Conservation (phyloP, 2,113 vertebrate genomes). For the Falcunculus frontatus region DNA sequence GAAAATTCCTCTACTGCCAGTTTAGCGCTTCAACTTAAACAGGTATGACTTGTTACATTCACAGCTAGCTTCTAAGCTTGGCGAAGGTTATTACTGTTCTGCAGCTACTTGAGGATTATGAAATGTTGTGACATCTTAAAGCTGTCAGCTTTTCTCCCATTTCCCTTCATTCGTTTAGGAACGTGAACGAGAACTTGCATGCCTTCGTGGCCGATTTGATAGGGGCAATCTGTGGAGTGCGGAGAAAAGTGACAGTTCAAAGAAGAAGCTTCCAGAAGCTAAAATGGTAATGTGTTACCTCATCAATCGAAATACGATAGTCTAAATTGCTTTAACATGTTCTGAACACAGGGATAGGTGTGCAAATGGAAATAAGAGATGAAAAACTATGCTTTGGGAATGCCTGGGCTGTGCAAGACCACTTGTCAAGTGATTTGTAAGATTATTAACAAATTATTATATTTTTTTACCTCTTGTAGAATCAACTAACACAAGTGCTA, state of each 20-base stretch:
- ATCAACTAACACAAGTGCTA: not conserved
- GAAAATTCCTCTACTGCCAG: slow-evolving; percentile 78
- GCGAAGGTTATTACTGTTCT: not conserved
- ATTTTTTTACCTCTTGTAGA: not conserved
- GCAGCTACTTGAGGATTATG: not conserved
- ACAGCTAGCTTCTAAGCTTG: not conserved
- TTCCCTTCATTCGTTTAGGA: slow-evolving; percentile 72
- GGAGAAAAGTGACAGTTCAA: slow-evolving; percentile 62
- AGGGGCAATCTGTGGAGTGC: slow-evolving; percentile 79
- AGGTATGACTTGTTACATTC: slow-evolving; percentile 66
- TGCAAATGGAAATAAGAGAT: not conserved
- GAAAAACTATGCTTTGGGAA: not conserved
- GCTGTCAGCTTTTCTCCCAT: not conserved
- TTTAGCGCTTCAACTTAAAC: slow-evolving; percentile 82
- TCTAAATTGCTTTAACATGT: not conserved
- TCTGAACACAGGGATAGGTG: not conserved
- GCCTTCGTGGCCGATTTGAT: slow-evolving; percentile 85
- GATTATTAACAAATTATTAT: not conserved
- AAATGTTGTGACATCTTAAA: not conserved
- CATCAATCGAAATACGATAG: not conserved
- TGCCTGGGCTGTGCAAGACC: accelerated
- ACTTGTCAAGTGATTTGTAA: not conserved
- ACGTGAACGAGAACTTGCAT: slow-evolving; percentile 86
- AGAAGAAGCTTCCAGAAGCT: slow-evolving; percentile 48
- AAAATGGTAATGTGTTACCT: slow-evolving; percentile 65